Evolutionary conservation across 2,888 invertebrate species (phyloP).

Genomic region (Caenorhabditis becei): DNA sequence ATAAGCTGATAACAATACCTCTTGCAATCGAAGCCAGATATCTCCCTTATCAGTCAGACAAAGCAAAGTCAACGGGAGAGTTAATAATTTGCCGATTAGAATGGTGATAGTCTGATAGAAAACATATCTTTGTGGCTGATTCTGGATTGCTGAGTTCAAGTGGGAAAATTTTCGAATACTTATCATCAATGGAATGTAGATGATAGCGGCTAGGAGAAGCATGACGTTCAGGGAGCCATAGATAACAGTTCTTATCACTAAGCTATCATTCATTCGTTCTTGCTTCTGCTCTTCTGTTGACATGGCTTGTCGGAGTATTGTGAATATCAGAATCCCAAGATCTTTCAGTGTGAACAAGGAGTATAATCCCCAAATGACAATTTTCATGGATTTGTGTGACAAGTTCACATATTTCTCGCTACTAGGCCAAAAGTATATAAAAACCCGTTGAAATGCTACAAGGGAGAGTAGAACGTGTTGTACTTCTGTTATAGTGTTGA

Average conservation of each 20-base stretch:
- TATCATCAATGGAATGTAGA: slow-evolving; percentile 13
- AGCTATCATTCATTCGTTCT: too few relatives aligned
- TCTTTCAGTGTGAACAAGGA: too few relatives aligned
- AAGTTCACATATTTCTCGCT: not conserved
- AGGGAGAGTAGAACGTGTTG: not conserved
- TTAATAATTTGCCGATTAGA: not conserved
- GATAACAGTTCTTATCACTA: too few relatives aligned
- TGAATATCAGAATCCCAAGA: too few relatives aligned
- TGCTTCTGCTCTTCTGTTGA: too few relatives aligned
- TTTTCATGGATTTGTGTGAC: not conserved
- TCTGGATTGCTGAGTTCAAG: not conserved
- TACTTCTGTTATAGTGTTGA: not conserved
- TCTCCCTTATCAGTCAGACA: too few relatives aligned
- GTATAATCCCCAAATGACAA: not conserved
- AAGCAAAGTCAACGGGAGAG: not conserved
- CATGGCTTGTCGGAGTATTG: too few relatives aligned
- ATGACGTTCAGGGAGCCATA: not conserved
- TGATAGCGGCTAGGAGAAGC: not conserved
- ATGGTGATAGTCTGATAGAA: slow-evolving; percentile 4
- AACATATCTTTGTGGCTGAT: slow-evolving; percentile 6
- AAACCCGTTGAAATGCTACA: not conserved
- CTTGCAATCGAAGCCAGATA: too few relatives aligned
- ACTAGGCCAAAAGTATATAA: not conserved
- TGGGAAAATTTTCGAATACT: slow-evolving; percentile 1
- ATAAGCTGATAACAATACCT: too few relatives aligned